Evolutionary conservation across 2,113 vertebrate genomes (phyloP).

Genomic region (Eurystomus gularis): DNA sequence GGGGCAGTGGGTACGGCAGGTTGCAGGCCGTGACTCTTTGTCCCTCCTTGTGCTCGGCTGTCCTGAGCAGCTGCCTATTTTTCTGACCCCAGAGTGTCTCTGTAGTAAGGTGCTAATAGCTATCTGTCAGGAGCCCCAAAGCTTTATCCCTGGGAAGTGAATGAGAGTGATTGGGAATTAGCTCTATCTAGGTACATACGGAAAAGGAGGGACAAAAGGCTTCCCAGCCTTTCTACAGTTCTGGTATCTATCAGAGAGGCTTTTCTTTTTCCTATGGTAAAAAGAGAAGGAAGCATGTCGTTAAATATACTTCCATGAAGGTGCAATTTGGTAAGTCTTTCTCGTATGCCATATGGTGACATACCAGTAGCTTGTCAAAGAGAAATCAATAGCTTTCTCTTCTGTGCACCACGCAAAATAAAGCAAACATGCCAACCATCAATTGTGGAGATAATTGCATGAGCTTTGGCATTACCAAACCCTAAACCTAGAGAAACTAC

Average conservation of each 20-base stretch:
- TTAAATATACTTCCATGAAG: background rate
- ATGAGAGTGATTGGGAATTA: background rate
- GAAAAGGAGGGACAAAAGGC: background rate
- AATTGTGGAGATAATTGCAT: background rate
- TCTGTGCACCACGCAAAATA: background rate
- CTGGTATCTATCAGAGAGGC: background rate
- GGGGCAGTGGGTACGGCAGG: rapidly evolving
- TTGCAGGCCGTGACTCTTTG: background rate
- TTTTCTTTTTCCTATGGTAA: background rate
- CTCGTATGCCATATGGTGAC: background rate
- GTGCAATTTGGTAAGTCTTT: background rate
- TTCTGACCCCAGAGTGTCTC: background rate
- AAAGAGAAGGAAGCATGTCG: background rate
- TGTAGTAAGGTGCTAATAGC: background rate
- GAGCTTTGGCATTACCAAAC: background rate
- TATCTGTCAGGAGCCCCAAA: background rate
- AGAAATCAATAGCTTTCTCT: background rate
- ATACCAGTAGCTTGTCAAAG: background rate
- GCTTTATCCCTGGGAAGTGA: background rate
- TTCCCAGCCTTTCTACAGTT: background rate
- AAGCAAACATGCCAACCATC: background rate
- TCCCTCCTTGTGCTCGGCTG: background rate
- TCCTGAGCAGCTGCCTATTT: background rate
- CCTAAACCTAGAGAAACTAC: background rate
- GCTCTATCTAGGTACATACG: background rate